phyloP scores from a whole-genome alignment of 2,888 invertebrate genomes.

The Tiliacea aurago region DNA sequence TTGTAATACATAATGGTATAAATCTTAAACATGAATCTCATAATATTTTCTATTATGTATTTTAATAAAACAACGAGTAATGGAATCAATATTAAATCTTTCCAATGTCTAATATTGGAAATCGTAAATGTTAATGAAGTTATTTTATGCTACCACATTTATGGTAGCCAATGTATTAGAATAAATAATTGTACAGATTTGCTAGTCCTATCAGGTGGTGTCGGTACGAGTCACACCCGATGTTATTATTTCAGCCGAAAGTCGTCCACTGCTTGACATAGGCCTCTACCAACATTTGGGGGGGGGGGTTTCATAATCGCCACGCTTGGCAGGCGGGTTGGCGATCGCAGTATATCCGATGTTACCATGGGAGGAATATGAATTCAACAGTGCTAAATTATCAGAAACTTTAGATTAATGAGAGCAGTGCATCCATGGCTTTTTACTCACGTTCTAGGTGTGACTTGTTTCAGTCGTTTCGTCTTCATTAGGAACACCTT shows the following conservation, averaged over 20 bases:
- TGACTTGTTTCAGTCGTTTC: background rate
- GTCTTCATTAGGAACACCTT: background rate
- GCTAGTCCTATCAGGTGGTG: background rate
- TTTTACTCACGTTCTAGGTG: background rate
- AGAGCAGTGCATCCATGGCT: background rate
- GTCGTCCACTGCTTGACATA: too few species aligned
- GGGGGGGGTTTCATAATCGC: too few species aligned
- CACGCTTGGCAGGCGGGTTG: too few species aligned
- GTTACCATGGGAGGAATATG: background rate
- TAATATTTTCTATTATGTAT: conserved; percentile 18
- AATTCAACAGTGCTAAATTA: background rate
- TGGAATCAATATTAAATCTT: conserved; percentile 23
- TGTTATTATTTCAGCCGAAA: too few species aligned
- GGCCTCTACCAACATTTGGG: too few species aligned
- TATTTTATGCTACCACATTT: too few species aligned
- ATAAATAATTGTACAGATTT: too few species aligned
- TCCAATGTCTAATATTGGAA: conserved; percentile 4
- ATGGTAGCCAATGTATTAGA: too few species aligned
- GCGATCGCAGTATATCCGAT: too few species aligned
- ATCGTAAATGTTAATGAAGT: too few species aligned
- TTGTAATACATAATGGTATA: conserved; percentile 17
- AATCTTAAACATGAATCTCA: conserved; percentile 19
- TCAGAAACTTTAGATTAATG: background rate
- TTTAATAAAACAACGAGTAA: conserved; percentile 14
- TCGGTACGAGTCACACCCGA: background rate